Evolutionary conservation across 2,113 vertebrate genomes (phyloP).

Genomic region (Oreamnos americanus): DNA sequence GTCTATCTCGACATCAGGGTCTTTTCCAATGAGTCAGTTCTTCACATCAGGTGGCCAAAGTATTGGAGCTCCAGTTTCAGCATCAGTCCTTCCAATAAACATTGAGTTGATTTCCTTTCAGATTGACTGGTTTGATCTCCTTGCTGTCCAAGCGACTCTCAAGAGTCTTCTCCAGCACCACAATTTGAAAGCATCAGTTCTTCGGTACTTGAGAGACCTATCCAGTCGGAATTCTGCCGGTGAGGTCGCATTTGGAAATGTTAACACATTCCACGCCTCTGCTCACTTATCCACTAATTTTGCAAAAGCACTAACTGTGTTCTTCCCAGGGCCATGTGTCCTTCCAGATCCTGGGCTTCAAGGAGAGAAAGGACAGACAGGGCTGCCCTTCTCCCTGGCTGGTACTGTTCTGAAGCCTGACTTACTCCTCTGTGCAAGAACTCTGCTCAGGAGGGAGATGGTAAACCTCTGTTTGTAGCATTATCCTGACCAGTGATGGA

Average conservation of each 20-base stretch:
- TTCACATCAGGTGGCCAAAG: background rate
- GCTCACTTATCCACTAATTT: background rate
- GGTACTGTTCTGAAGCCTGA: background rate
- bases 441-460: background rate
- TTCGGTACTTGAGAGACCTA: background rate
- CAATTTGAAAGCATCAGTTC: background rate
- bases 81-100: background rate
- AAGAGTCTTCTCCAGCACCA: background rate
- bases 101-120: background rate
- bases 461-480: background rate
- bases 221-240: background rate
- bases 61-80: background rate
- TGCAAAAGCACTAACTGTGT: no score
- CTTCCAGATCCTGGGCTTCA: background rate
- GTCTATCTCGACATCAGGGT: background rate
- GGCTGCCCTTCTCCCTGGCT: accelerated
- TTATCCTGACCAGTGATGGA: background rate
- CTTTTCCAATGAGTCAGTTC: background rate
- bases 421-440: no score
- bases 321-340: background rate
- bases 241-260: background rate
- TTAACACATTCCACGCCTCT: background rate
- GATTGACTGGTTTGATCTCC: background rate
- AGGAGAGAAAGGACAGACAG: accelerated
- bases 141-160: background rate